A percentile compares a stretch with the other conserved stretches of the same genome.
These are phyloP conservation scores for Tortricodes alternella DNA, from an alignment of 2,888 invertebrate species.

Conservation along the genomic window DNA sequence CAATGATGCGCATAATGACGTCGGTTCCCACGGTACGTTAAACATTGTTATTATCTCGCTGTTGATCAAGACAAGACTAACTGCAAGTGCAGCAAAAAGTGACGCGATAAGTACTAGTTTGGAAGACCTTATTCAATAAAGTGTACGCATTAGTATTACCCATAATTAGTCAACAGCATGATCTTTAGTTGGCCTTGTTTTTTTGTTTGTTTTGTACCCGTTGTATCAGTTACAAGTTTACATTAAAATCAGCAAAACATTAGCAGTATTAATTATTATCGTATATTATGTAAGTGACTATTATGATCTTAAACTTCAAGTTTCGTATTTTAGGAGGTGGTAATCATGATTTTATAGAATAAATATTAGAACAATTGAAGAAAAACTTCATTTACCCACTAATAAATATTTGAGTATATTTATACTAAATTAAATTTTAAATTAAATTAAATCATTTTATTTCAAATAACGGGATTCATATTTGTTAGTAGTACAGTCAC, in stretches of 20 bases:
- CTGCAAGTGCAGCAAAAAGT: slow-evolving; percentile 24
- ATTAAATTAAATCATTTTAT: too few species aligned
- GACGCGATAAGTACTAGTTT: slow-evolving; percentile 25
- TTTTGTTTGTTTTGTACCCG: slow-evolving; percentile 2
- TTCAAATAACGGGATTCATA: too few species aligned
- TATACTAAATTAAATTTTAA: too few species aligned
- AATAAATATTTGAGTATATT: too few species aligned
- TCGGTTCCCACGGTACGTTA: slow-evolving; percentile 26
- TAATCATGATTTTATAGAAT: too few species aligned
- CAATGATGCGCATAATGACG: slow-evolving; percentile 26
- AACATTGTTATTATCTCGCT: slow-evolving; percentile 24
- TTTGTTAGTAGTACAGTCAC: too few species aligned
- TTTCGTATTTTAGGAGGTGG: too few species aligned
- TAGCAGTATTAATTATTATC: too few species aligned
- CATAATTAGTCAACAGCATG: slow-evolving; percentile 25
- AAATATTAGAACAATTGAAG: too few species aligned
- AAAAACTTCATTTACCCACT: too few species aligned
- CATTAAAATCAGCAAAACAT: slow-evolving; percentile 1
- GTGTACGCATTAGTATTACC: slow-evolving; percentile 10
- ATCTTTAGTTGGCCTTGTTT: neutral
- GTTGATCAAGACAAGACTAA: slow-evolving; percentile 22
- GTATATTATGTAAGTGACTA: too few species aligned
- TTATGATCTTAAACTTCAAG: too few species aligned
- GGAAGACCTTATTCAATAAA: slow-evolving; percentile 21
- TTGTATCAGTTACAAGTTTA: slow-evolving; percentile 14